These are phyloP conservation scores for Zaprionus davidi DNA, from an alignment of 1,140 invertebrate species.

Conservation along the genomic window DNA sequence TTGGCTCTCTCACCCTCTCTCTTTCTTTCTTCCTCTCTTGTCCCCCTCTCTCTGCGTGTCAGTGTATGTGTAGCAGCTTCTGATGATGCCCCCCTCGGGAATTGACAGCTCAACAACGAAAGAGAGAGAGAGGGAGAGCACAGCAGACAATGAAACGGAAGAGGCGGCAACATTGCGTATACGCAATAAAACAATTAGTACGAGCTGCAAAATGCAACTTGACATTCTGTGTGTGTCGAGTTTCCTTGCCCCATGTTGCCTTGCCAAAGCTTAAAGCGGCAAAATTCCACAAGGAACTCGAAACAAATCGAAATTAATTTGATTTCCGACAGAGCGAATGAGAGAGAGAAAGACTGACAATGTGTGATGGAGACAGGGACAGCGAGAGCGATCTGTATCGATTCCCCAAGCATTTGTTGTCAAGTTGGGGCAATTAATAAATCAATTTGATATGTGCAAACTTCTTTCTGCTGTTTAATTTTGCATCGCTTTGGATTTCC, in stretches of 20 bases:
- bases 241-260: neutral
- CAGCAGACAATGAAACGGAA: neutral
- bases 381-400: neutral
- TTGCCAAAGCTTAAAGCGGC: conserved; percentile 32
- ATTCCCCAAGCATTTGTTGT: conserved; percentile 49
- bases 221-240: conserved; percentile 15
- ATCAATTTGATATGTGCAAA: conserved; percentile 55
- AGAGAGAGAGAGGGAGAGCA: neutral
- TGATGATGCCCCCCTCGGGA: conserved; percentile 44
- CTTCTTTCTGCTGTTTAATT: conserved; percentile 58
- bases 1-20: no score
- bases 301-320: conserved; percentile 75
- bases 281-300: conserved; percentile 67
- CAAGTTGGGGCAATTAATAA: conserved; percentile 72
- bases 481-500: conserved; percentile 56
- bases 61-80: neutral
- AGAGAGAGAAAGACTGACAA: neutral
- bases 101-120: conserved; percentile 60
- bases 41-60: neutral
- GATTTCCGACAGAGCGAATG: conserved; percentile 28
- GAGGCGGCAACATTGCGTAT: conserved; percentile 43
- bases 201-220: conserved; percentile 54
- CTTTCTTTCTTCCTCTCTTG: neutral
- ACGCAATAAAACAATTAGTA: conserved; percentile 78
- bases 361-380: neutral